Percentiles rank a stretch among this genome's conserved stretches.
Conservation (phyloP, 1,140 invertebrate genomes). For the Artemia franciscana region DNA sequence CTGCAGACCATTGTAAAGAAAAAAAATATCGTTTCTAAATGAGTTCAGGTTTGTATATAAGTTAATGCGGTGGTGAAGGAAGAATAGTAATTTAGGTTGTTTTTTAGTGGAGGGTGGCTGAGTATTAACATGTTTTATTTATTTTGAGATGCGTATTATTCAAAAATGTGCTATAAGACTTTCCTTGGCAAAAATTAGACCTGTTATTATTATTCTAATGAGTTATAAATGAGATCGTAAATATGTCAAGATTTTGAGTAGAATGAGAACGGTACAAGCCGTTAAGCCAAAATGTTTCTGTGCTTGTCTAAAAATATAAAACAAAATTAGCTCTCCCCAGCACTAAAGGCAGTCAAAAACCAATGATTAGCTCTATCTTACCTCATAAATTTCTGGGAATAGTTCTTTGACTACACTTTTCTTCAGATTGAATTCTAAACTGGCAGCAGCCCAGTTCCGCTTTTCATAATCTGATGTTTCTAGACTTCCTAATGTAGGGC, state of each 20-base stretch:
- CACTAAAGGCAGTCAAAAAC: not conserved
- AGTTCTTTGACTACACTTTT: slow-evolving; percentile 74
- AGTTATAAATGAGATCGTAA: not conserved
- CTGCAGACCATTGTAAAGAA: too few relatives aligned
- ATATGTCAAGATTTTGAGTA: not conserved
- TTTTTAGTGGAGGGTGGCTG: too few relatives aligned
- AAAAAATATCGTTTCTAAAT: too few relatives aligned
- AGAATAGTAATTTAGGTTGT: too few relatives aligned
- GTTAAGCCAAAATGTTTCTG: not conserved
- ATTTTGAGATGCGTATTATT: too few relatives aligned
- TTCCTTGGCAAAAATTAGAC: not conserved
- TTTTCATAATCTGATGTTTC: slow-evolving; percentile 77
- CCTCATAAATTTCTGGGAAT: slow-evolving; percentile 50
- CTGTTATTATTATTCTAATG: not conserved
- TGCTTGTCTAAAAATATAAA: not conserved
- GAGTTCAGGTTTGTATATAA: too few relatives aligned
- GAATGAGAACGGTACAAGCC: not conserved
- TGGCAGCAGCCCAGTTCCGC: slow-evolving; percentile 54
- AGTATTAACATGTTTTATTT: too few relatives aligned
- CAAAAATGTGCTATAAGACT: too few relatives aligned
- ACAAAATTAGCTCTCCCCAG: not conserved
- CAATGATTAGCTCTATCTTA: slow-evolving; percentile 17
- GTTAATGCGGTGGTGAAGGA: too few relatives aligned
- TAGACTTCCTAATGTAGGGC: slow-evolving; percentile 81
- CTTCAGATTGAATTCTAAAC: slow-evolving; percentile 71